Percentiles rank a stretch among this genome's conserved stretches.
Conservation (phyloP, 2,888 invertebrate genomes). For the Andrena haemorrhoa region DNA sequence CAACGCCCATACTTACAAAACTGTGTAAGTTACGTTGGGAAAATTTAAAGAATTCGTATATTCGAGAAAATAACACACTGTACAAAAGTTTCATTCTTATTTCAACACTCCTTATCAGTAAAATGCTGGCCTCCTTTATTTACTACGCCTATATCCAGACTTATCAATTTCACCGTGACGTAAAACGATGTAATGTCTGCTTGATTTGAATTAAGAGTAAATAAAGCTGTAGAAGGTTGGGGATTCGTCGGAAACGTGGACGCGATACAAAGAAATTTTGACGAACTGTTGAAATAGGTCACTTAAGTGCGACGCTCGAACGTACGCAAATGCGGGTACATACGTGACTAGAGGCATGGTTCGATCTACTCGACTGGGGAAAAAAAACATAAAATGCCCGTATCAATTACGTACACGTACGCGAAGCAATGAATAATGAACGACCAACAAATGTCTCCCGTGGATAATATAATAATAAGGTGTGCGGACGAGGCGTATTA, state of each 20-base stretch:
- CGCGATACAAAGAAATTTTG: constrained; percentile 18
- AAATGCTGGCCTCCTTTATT: background rate
- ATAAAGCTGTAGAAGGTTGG: constrained; percentile 9
- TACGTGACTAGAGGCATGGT: constrained; percentile 70
- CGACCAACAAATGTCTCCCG: background rate
- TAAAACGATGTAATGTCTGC: background rate
- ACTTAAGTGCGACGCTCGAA: constrained; percentile 2
- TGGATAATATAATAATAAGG: background rate
- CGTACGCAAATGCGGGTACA: constrained; percentile 53
- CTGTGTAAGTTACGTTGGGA: no score
- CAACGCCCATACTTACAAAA: no score
- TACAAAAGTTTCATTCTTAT: no score
- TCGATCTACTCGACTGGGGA: background rate
- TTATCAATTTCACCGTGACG: constrained; percentile 26
- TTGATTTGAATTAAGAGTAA: constrained; percentile 10
- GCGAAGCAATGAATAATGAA: background rate
- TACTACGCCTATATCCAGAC: constrained; percentile 20
- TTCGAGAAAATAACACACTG: background rate
- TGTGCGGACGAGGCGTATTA: background rate
- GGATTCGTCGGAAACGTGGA: constrained; percentile 26
- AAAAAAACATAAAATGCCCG: background rate
- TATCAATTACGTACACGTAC: background rate
- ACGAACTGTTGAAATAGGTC: constrained; percentile 37
- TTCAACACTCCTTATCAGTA: no score
- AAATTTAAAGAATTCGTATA: background rate